These are phyloP conservation scores for Archips xylosteana DNA, from an alignment of 2,888 invertebrate genomes.

Conservation along the genomic window DNA sequence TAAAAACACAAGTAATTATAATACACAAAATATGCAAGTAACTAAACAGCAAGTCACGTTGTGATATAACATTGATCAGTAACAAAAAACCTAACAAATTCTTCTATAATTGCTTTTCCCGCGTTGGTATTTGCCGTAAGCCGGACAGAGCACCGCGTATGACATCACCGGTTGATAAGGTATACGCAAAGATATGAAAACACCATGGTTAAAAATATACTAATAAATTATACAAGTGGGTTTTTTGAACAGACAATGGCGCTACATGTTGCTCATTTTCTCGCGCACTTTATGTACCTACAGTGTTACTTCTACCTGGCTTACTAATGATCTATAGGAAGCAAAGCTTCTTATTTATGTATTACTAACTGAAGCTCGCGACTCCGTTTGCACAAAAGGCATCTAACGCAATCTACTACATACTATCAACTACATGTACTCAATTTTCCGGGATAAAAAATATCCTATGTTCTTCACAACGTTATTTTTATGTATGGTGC, in stretches of 20 bases:
- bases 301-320: not conserved
- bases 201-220: not conserved
- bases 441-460: too few relatives aligned
- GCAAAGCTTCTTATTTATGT: too few relatives aligned
- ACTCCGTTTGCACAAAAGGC: too few relatives aligned
- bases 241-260: not conserved
- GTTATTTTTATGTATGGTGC: too few relatives aligned
- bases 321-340: not conserved
- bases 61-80: not conserved
- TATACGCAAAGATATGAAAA: not conserved
- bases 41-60: conserved; percentile 2
- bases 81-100: conserved; percentile 11
- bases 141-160: conserved; percentile 5
- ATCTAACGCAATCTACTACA: too few relatives aligned
- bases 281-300: not conserved
- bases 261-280: too few relatives aligned
- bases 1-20: conserved; percentile 1
- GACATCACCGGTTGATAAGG: conserved; percentile 35
- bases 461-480: too few relatives aligned
- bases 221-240: not conserved
- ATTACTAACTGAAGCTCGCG: too few relatives aligned
- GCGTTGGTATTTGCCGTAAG: conserved; percentile 5
- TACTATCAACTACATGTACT: too few relatives aligned
- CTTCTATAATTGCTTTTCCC: conserved; percentile 18
- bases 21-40: conserved; percentile 3